Conservation (phyloP, 1,140 invertebrate genomes). For the Trichomalopsis sarcophagae region DNA sequence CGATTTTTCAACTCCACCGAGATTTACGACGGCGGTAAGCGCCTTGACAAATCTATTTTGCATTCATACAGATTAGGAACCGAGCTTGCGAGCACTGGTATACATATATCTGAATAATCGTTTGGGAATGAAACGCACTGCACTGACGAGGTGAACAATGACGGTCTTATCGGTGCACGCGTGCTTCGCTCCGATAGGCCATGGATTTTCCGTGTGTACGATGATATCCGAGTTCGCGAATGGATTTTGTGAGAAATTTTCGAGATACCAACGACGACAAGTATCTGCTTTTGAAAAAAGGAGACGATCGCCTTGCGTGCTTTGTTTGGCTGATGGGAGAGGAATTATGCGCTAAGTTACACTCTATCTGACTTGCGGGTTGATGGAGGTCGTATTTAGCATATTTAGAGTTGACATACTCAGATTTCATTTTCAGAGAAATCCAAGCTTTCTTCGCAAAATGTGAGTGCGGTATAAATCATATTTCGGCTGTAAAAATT, state of each 20-base stretch:
- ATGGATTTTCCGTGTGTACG: background rate
- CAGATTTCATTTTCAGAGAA: too few species aligned
- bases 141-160: slow-evolving; percentile 14
- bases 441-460: too few species aligned
- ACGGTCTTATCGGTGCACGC: slow-evolving; percentile 2
- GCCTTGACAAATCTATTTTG: slow-evolving; percentile 48
- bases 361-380: too few species aligned
- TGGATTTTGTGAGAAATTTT: background rate
- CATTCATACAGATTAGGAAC: slow-evolving; percentile 31
- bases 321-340: background rate
- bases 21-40: slow-evolving; percentile 21
- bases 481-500: background rate
- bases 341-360: background rate
- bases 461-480: background rate
- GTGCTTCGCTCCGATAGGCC: too few species aligned
- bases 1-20: background rate
- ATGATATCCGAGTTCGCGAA: too few species aligned
- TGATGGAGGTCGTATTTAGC: too few species aligned
- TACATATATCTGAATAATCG: slow-evolving; percentile 16
- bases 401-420: too few species aligned
- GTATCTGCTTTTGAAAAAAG: too few species aligned
- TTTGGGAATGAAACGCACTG: slow-evolving; percentile 34
- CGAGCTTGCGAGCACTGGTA: background rate
- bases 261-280: background rate
- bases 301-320: too few species aligned